Evolutionary conservation across 1,140 invertebrate genomes (phyloP), one percentile per base, ranked within the genome.

Genomic region (Procambarus virginalis): DNA sequence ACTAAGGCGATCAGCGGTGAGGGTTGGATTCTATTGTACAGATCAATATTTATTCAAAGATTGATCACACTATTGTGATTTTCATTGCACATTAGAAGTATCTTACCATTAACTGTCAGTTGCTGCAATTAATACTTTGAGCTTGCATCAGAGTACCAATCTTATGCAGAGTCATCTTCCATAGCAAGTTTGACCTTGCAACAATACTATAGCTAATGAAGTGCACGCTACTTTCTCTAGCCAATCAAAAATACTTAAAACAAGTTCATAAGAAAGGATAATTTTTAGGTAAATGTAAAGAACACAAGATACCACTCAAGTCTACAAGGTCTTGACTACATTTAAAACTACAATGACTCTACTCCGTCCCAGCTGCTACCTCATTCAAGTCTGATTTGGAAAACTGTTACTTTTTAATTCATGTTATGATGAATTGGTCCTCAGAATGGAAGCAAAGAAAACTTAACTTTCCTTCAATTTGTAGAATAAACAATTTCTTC

Each of bases 301-400:
- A 68, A n/a, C 64, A 68, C 64, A 17, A 17, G 64, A 68, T 55
- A 55, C 8, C 4, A 5, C 51, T 55, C 60, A 73, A 34, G 68
- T 73, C 68, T 20, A 80, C 49, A 80, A 80, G 55, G 78, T 51
- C 55, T 58, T 55, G 49, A 80, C 49, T 55, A 58, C 22, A 20
- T 34, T n/a, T 17, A 49, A 75, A 68, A 84, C 82, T 84, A 84
- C 68, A 49, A 60, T 60, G 68, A 84, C 46, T 55, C 10, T 49
- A 84, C 60, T 84, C 82, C 68, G 82, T 84, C 68, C 82, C 82
- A 84, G 82, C 82, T 84, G 82, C 82, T 73, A 84, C 82, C 82
- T 73, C 45, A 49, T 84, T 73, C 49, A 70, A 73, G 82, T 46
- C 49, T 73, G 82, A 49, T 12, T 70, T 55, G 58, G 20, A 46